Evolutionary conservation across 1,140 invertebrate genomes (phyloP).

Genomic region (Stegodyphus mimosarum): DNA sequence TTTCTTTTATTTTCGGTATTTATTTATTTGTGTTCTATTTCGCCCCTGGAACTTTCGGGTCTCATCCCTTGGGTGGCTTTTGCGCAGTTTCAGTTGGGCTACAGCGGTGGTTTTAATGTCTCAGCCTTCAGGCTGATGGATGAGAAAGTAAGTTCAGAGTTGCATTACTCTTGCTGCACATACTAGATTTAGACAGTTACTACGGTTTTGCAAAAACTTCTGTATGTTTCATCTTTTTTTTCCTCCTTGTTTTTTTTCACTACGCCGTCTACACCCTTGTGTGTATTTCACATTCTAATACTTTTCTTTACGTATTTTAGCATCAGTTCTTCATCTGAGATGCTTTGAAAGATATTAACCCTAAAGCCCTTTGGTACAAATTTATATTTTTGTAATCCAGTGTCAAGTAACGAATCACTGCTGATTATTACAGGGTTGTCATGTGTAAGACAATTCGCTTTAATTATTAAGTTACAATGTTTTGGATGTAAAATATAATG

Average conservation of each 20-base stretch:
- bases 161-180: neutral
- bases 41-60: constrained; percentile 23
- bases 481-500: too few relatives aligned
- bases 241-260: neutral
- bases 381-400: too few relatives aligned
- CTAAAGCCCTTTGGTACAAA: too few relatives aligned
- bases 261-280: too few relatives aligned
- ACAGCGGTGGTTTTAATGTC: constrained; percentile 12
- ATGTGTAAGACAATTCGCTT: too few relatives aligned
- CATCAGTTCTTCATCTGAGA: too few relatives aligned
- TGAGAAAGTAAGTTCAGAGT: neutral
- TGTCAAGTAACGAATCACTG: too few relatives aligned
- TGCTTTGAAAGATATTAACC: too few relatives aligned
- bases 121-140: constrained; percentile 26
- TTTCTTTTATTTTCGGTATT: constrained; percentile 23
- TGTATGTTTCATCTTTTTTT: neutral
- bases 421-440: too few relatives aligned
- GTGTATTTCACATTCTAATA: too few relatives aligned
- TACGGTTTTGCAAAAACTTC: neutral
- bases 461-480: too few relatives aligned
- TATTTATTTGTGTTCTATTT: constrained; percentile 48
- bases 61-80: constrained; percentile 31
- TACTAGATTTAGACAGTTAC: constrained; percentile 26
- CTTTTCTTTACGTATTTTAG: too few relatives aligned
- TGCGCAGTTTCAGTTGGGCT: constrained; percentile 13